Evolutionary conservation across 2,888 invertebrate genomes (phyloP).

Genomic region (Phengaris arion): DNA sequence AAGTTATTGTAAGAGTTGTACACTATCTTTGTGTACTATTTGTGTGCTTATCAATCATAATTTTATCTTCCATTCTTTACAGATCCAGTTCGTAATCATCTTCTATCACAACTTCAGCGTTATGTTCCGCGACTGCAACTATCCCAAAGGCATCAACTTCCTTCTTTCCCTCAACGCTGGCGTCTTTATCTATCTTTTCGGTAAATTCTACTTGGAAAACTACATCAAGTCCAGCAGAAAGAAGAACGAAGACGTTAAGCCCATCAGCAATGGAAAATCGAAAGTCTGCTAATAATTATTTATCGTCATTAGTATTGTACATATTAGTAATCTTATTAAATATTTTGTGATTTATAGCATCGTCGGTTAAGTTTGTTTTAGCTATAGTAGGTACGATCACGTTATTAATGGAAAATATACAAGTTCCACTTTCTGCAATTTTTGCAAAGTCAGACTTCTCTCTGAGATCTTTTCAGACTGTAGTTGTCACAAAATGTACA

Average conservation of each 20-base stretch:
- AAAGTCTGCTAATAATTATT: conserved; percentile 8
- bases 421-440: background rate
- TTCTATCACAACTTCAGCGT: conserved; percentile 84
- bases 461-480: no score
- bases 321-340: conserved; percentile 24
- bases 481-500: background rate
- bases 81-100: conserved; percentile 88
- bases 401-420: background rate
- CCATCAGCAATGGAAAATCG: background rate
- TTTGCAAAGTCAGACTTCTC: background rate
- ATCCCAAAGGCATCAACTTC: conserved; percentile 84
- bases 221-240: conserved; percentile 69
- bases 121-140: conserved; percentile 84
- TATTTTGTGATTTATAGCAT: background rate
- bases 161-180: conserved; percentile 83
- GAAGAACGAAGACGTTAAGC: background rate
- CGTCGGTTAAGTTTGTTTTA: background rate
- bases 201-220: conserved; percentile 85
- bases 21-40: background rate
- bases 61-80: conserved; percentile 43
- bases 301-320: background rate
- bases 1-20: no score
- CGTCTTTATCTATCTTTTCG: conserved; percentile 88
- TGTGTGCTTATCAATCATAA: background rate
- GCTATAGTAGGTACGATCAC: background rate